These are phyloP conservation scores for Uloborus diversus DNA, from an alignment of 1,140 invertebrate genomes.

Conservation along the genomic window DNA sequence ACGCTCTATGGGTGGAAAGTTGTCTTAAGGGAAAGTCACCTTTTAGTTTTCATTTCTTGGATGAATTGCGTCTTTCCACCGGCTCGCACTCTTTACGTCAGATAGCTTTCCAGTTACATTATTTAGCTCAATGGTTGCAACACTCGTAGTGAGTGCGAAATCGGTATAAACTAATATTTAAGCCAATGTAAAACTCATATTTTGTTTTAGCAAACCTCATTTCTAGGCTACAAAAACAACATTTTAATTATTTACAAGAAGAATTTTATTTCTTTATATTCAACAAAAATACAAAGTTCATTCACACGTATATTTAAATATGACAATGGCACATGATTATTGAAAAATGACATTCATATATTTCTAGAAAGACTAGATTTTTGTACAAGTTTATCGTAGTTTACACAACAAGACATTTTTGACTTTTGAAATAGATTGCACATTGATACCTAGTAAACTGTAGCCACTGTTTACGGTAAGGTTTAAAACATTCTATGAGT, in stretches of 20 bases:
- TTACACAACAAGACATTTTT: neutral
- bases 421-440: slow-evolving; percentile 8
- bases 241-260: slow-evolving; percentile 48
- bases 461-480: neutral
- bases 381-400: slow-evolving; percentile 8
- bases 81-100: no score
- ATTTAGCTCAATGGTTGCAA: no score
- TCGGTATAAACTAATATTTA: no score
- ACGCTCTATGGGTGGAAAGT: no score
- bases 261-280: slow-evolving; percentile 56
- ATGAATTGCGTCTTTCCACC: no score
- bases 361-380: slow-evolving; percentile 46
- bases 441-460: slow-evolving; percentile 1
- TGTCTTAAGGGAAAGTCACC: no score
- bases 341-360: slow-evolving; percentile 51
- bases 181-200: no score
- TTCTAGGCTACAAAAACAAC: neutral
- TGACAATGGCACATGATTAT: slow-evolving; percentile 56
- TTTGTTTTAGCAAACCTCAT: no score
- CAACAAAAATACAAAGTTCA: slow-evolving; percentile 57
- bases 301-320: slow-evolving; percentile 55
- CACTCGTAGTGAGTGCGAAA: no score
- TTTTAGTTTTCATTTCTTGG: no score
- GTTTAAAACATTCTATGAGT: neutral
- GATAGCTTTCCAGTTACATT: no score